Conservation (phyloP, 2,113 vertebrate species). For the Nesogale talazaci region DNA sequence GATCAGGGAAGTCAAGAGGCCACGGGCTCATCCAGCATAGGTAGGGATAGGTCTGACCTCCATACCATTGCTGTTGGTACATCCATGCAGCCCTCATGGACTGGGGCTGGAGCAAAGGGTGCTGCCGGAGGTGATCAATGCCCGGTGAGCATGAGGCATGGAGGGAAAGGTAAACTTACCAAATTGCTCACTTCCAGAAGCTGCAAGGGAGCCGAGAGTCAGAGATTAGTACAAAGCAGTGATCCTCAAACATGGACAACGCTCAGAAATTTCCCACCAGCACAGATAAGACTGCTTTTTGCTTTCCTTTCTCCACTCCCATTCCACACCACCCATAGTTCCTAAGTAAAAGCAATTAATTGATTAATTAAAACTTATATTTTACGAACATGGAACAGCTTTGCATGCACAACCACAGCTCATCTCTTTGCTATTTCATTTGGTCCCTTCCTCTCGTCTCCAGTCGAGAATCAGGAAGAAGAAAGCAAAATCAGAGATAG, state of each 20-base stretch:
- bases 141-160: background rate
- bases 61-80: too few species aligned
- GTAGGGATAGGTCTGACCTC: background rate
- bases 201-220: conserved; percentile 48
- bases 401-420: background rate
- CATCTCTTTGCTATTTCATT: background rate
- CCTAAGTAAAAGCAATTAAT: background rate
- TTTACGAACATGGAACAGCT: background rate
- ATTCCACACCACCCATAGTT: too few species aligned
- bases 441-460: background rate
- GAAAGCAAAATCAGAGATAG: background rate
- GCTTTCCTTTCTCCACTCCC: background rate
- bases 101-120: accelerated
- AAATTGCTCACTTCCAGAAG: background rate
- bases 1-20: too few species aligned
- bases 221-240: conserved; percentile 14
- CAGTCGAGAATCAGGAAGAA: background rate
- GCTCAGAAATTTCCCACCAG: background rate
- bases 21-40: accelerated
- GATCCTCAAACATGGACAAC: background rate
- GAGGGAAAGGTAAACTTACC: conserved; percentile 40
- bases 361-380: background rate
- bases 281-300: background rate
- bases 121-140: background rate
- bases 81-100: background rate